A percentile compares a stretch with the other conserved stretches of the same genome.
phyloP scores from a whole-genome alignment of 2,113 vertebrate species.

The Lophochroa leadbeateri region DNA sequence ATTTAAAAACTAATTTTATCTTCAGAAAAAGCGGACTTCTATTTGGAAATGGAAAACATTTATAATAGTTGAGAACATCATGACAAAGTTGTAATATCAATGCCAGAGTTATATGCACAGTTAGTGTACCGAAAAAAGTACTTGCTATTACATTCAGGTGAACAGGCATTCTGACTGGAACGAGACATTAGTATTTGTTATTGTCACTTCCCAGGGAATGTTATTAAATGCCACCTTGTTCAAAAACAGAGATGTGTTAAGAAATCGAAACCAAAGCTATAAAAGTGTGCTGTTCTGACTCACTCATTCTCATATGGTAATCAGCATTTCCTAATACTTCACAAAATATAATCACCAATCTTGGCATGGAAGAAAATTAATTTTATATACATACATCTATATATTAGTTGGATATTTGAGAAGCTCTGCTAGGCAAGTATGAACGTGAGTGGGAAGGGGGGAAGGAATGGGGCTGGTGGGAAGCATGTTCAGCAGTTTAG shows the following conservation, averaged over 20 bases:
- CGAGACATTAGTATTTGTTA: not conserved
- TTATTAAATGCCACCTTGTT: not conserved
- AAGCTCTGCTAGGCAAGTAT: not conserved
- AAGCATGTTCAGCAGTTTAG: not conserved
- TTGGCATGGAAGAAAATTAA: not conserved
- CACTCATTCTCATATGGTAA: not conserved
- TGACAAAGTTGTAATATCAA: not conserved
- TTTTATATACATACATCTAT: not conserved
- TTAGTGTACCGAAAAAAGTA: not conserved
- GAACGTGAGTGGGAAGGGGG: not conserved
- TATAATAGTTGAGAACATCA: not conserved
- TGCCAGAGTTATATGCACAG: not conserved
- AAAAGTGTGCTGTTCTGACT: not conserved
- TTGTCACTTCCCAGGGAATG: not conserved
- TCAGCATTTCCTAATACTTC: not conserved
- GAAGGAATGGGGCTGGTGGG: not conserved
- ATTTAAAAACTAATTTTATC: not conserved
- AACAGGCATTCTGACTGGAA: not conserved
- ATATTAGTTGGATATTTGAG: not conserved
- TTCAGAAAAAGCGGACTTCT: not conserved
- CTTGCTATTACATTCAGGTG: not conserved
- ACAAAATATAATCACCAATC: not conserved
- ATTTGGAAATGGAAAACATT: not conserved
- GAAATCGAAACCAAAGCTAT: not conserved
- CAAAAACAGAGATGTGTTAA: not conserved